phyloP scores from a whole-genome alignment of 2,113 vertebrate species.

The Lutjanus erythropterus region DNA sequence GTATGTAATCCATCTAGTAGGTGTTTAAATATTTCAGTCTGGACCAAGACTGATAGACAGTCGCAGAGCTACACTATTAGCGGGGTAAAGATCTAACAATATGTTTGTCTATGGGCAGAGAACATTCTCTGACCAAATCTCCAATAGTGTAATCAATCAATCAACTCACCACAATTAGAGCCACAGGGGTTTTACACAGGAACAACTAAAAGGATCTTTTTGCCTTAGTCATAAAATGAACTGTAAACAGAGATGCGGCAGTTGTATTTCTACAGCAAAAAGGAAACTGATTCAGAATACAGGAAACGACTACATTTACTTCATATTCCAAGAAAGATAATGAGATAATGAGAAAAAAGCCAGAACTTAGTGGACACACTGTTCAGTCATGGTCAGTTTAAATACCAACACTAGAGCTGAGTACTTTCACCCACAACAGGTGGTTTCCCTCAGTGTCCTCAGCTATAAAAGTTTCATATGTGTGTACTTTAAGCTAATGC shows the following conservation, averaged over 20 bases:
- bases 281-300: neutral
- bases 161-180: neutral
- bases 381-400: neutral
- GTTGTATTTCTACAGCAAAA: neutral
- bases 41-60: neutral
- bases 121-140: neutral
- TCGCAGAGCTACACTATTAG: neutral
- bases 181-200: neutral
- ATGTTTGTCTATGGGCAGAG: neutral
- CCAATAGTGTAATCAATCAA: neutral
- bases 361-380: neutral
- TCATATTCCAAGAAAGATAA: neutral
- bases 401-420: neutral
- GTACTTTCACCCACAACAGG: constrained; percentile 17
- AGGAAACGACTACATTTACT: neutral
- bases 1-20: neutral
- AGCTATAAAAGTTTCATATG: constrained; percentile 16
- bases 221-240: neutral
- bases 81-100: neutral
- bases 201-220: too few relatives aligned
- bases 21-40: neutral
- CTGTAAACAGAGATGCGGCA: neutral
- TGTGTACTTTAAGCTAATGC: constrained; percentile 24
- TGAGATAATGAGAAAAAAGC: neutral
- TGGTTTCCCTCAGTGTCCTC: constrained; percentile 26